Conservation (phyloP, 1,140 invertebrate genomes). For the Latrodectus geometricus region DNA sequence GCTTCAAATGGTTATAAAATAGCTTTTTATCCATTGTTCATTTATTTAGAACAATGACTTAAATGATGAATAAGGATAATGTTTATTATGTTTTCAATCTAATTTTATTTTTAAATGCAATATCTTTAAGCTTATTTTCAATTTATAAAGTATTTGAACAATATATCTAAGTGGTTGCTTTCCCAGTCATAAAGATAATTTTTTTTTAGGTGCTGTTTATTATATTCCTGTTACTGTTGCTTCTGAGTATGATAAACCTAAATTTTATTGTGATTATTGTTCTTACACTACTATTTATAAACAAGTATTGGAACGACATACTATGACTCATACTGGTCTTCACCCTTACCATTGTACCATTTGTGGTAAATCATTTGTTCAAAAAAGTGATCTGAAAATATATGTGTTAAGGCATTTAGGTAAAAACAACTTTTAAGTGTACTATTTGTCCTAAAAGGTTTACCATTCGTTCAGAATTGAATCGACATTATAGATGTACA, state of each 20-base stretch:
- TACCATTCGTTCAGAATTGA: not conserved
- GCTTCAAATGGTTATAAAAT: too few species aligned
- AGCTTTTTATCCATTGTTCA: too few species aligned
- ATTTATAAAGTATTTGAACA: too few species aligned
- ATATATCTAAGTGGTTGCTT: too few species aligned
- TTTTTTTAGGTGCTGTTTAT: too few species aligned
- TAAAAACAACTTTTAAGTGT: conserved; percentile 89
- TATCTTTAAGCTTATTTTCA: too few species aligned
- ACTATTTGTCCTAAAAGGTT: conserved; percentile 70
- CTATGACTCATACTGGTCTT: conserved; percentile 6
- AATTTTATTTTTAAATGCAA: too few species aligned
- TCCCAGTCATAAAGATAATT: too few species aligned
- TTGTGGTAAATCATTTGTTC: conserved; percentile 39
- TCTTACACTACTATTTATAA: not conserved
- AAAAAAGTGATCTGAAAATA: conserved; percentile 44
- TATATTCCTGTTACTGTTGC: too few species aligned
- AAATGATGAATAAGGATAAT: too few species aligned
- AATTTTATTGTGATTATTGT: not conserved
- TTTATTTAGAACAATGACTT: too few species aligned
- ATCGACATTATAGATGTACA: not conserved
- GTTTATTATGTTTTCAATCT: too few species aligned
- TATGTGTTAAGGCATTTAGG: conserved; percentile 86
- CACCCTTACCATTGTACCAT: conserved; percentile 11
- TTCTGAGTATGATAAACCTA: not conserved
- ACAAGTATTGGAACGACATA: conserved; percentile 5